Base-by-base conservation (phyloP, 1,140 invertebrate genomes). In the Sitodiplosis mosellana region DNA sequence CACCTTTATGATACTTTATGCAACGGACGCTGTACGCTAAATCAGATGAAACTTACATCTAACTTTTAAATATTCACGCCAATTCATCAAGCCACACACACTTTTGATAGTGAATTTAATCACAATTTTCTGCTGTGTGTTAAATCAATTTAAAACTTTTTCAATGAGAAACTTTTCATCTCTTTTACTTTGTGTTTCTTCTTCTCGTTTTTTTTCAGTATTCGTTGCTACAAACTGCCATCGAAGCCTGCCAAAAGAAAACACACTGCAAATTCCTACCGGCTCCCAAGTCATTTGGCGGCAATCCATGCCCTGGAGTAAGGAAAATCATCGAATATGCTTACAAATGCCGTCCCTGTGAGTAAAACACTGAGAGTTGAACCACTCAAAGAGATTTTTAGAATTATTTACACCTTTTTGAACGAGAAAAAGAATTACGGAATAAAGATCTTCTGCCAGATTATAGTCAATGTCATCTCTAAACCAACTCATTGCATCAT, bases 321-420 rank as follows among this genome's bases (percentile, higher is more conserved):
- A 71, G 78, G 22, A 91, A 92, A 68, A 90, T 87, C 63, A 82
- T 91, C 54, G 86, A 92, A 68, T 81, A 93, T 20, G 84, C 86
- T 50, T 94, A 88, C 69, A 92, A 92, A 68, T 95, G 89, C 71
- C 76, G 86, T 66, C 90, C 89, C 61, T 88, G 89, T 94, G 74
- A 89, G 87, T 87, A 66, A 46, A n/a, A 41, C n/a, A 36, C n/a
- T n/a, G 27, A 27, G 27, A 27, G 27, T 3, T 5, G 27, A 27
- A 27, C 3, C 27, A 27, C 27, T 27, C 27, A 27, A 27, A 5
- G 3, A 3, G 10, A 5, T 27, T 10, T 27, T 27, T 27, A 27
- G 10, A 27, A 3, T 27, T 3, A 27, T 5, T 5, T 27, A 10
- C 3, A 27, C 27, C 10, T 5, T 27, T 27, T 27, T 27, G 27